A percentile compares a stretch with the other conserved stretches of the same genome.
Conservation (phyloP, 92 coral and sea anemone genomes). For the Heliopora coerulea region DNA sequence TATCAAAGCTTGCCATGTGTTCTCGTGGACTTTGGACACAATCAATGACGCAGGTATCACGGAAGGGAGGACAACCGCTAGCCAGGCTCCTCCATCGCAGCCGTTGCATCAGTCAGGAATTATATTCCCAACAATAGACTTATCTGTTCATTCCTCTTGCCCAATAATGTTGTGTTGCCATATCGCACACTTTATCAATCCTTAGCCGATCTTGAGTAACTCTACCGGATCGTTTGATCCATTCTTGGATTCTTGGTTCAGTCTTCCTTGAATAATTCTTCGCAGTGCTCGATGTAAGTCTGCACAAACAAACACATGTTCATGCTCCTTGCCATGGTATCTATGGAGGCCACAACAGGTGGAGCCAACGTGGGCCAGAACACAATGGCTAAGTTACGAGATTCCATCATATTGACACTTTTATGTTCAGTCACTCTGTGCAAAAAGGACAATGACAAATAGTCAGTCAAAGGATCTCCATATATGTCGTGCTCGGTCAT, state of each 20-base stretch:
- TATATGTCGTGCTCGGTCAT: no score
- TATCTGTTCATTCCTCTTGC: no score
- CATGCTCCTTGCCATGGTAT: constrained; percentile 72
- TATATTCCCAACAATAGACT: no score
- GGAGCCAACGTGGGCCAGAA: constrained; percentile 88
- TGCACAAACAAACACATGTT: constrained; percentile 84
- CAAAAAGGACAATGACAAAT: no score
- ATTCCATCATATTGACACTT: constrained; percentile 85
- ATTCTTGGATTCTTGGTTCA: background rate
- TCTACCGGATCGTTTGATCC: background rate
- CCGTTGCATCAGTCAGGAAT: no score
- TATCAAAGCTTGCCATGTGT: no score
- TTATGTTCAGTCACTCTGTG: constrained; percentile 81
- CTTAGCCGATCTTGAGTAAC: background rate
- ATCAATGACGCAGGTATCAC: no score
- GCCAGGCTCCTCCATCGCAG: no score
- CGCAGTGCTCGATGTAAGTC: constrained; percentile 95
- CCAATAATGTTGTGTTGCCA: background rate
- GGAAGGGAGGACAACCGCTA: no score
- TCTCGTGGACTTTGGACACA: no score
- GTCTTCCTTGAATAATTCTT: constrained; percentile 72
- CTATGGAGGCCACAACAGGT: constrained; percentile 69
- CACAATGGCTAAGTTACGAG: constrained; percentile 82
- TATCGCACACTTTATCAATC: no score
- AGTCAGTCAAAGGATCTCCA: no score